phyloP scores from a whole-genome alignment of 2,113 vertebrate species.

The Numenius arquata region DNA sequence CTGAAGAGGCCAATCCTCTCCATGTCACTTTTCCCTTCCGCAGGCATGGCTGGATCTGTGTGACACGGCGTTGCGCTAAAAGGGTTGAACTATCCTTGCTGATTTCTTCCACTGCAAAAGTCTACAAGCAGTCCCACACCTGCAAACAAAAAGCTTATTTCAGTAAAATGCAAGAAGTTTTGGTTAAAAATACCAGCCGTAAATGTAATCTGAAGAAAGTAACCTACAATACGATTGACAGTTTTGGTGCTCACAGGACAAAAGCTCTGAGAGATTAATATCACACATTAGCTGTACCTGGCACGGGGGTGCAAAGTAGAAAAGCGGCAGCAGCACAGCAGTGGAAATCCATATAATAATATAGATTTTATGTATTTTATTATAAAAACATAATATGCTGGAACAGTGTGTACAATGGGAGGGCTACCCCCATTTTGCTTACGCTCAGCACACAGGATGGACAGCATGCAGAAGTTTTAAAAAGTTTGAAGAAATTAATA shows the following conservation, averaged over 20 bases:
- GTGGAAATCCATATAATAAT: background rate
- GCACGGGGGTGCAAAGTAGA: background rate
- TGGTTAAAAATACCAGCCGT: background rate
- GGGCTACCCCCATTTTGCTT: background rate
- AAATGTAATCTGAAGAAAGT: background rate
- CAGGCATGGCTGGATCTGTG: conserved; percentile 68
- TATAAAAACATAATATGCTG: background rate
- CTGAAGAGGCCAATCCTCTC: conserved; percentile 87
- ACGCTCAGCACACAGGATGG: background rate
- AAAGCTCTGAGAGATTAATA: background rate
- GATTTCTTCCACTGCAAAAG: background rate
- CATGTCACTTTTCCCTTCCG: conserved; percentile 83
- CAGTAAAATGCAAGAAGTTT: background rate
- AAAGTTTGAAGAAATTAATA: background rate
- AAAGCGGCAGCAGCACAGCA: background rate
- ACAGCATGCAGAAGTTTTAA: background rate
- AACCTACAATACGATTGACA: background rate
- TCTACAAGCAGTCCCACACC: background rate
- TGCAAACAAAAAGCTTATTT: background rate
- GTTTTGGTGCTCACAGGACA: background rate
- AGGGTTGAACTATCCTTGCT: background rate
- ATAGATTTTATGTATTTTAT: background rate
- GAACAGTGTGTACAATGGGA: fast-evolving
- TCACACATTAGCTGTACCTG: background rate
- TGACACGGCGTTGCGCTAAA: background rate